Base-by-base conservation (phyloP, 2,888 invertebrate genomes). In the Ganaspis brasiliensis region DNA sequence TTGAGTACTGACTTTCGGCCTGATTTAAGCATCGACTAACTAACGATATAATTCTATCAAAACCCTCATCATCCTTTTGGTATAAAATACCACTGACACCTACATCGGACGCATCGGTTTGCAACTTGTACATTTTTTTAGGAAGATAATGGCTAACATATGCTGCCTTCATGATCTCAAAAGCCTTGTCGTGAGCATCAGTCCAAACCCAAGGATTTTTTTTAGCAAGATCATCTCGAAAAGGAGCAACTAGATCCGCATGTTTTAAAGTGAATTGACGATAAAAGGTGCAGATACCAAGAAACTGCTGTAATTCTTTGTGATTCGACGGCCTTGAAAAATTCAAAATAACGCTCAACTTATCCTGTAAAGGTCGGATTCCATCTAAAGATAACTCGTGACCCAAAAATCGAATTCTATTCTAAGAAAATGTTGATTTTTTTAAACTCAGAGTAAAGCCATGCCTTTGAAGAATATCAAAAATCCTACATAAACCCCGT, bases 321-420 rank as follows among this genome's bases (percentile, higher is more conserved):
- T 82, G 45, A 35, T 85, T 87, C 40, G 67, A 63, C 0, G 88
- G 88, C 12, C 59, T 45, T 49, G 83, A 79, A 75, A 87, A 88
- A 14, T 86, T 74, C 40, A 45, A 9, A 19, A 89, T 87, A 0
- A 84, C 79, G 16, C 83, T 71, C 0, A 84, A 21, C 49, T 82
- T 78, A 31, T 80, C 73, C 8, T 76, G 74, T 61, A 82, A 57
- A 1, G 81, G 75, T 0, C 10, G 0, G 2, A 81, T 55, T 0
- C 81, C 77, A 1, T 67, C 10, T 5, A 67, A 19, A 0, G 81
- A 79, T 2, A 82, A 37, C 19, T 73, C 45, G 31, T 76, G 82
- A 2, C 80, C 80, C 12, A 81, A 49, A 63, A 81, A 82, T 1
- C 84, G 82, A 0, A 89, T 73, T 4, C 21, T 9, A 1, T 24